Evolutionary conservation across 2,888 invertebrate species (phyloP).

Genomic region (Morinoia aosen): DNA sequence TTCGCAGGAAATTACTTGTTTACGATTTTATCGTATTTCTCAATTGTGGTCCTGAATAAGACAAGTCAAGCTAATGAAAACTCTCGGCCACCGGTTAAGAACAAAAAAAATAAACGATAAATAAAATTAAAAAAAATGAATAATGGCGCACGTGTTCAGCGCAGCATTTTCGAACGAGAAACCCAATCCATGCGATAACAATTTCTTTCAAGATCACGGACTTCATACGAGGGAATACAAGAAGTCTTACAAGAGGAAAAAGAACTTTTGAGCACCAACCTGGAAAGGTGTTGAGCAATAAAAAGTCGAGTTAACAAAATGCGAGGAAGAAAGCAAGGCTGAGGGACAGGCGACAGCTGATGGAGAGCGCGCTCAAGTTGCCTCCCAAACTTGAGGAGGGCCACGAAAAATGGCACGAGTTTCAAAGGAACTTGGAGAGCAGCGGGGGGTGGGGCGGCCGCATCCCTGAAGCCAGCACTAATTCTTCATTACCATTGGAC

Average conservation of each 20-base stretch:
- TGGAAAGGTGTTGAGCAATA: not conserved
- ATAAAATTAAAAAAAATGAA: too few species aligned
- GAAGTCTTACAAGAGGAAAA: not conserved
- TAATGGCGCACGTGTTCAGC: too few species aligned
- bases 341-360: slow-evolving; percentile 41
- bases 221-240: not conserved
- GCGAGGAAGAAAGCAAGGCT: slow-evolving; percentile 41
- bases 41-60: too few species aligned
- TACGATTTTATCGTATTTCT: too few species aligned
- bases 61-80: too few species aligned
- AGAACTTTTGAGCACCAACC: not conserved
- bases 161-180: too few species aligned
- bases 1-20: too few species aligned
- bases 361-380: slow-evolving; percentile 43
- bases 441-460: not conserved
- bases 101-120: too few species aligned
- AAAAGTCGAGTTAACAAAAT: slow-evolving; percentile 25
- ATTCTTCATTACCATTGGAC: slow-evolving; percentile 16
- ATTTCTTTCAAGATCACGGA: not conserved
- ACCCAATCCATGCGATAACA: too few species aligned
- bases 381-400: slow-evolving; percentile 23
- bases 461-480: not conserved
- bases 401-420: slow-evolving; percentile 44
- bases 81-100: too few species aligned
- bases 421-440: slow-evolving; percentile 24